Percentiles rank a stretch among this genome's conserved stretches.
These are phyloP conservation scores for Oryzias curvinotus DNA, from an alignment of 2,113 vertebrate genomes.

Conservation along the genomic window DNA sequence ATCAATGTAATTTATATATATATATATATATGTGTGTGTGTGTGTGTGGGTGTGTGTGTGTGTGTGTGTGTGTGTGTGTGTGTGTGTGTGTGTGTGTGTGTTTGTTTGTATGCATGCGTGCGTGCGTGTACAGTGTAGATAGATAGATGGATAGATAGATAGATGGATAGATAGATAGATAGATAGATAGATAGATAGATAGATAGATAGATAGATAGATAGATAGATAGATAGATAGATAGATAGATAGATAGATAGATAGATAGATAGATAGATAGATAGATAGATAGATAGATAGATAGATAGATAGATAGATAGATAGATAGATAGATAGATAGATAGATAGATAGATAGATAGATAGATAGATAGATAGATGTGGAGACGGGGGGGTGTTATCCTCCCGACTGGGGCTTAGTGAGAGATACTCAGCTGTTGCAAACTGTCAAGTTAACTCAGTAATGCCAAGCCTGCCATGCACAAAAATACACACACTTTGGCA, in stretches of 20 bases:
- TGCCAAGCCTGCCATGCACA: conserved; percentile 34
- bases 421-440: conserved; percentile 72
- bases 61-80: too few species aligned
- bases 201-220: too few species aligned
- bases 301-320: neutral
- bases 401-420: conserved; percentile 49
- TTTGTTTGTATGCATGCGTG: too few species aligned
- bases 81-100: too few species aligned
- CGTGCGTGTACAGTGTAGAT: too few species aligned
- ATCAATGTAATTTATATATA: too few species aligned
- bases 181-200: too few species aligned
- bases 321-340: conserved; percentile 1
- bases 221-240: neutral
- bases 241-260: neutral
- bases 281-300: neutral
- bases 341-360: conserved; percentile 18
- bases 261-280: neutral
- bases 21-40: too few species aligned
- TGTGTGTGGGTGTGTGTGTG: neutral
- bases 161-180: too few species aligned
- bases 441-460: conserved; percentile 63
- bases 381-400: conserved; percentile 47
- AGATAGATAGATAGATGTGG: conserved; percentile 20
- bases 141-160: too few species aligned
- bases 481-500: conserved; percentile 32